These are phyloP conservation scores for Esperia sulphurella DNA, from an alignment of 2,888 invertebrate species.

Conservation along the genomic window DNA sequence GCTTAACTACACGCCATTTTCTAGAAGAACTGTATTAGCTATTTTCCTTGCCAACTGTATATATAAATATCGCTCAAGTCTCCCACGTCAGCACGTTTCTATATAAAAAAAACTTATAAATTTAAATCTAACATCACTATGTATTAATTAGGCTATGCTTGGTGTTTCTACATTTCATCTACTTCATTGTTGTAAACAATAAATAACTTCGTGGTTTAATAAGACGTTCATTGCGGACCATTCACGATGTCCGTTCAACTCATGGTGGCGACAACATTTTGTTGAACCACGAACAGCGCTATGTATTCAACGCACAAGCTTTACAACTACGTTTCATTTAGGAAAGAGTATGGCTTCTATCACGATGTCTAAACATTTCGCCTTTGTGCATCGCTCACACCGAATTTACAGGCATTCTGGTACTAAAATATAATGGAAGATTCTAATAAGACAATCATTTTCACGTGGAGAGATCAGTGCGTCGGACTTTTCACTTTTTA, in stretches of 20 bases:
- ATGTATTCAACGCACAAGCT: conserved; percentile 46
- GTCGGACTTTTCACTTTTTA: conserved; percentile 1
- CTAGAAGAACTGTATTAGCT: no score
- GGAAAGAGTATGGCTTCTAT: conserved; percentile 42
- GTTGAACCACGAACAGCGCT: conserved; percentile 9
- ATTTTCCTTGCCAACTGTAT: no score
- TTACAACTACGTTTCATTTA: conserved; percentile 39
- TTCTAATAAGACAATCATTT: no score
- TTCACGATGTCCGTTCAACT: conserved; percentile 1
- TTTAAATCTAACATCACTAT: conserved; percentile 73
- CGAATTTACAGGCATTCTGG: no score
- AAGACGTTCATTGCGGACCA: background rate
- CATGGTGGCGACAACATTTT: no score
- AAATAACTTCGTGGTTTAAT: conserved; percentile 21
- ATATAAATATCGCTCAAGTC: no score
- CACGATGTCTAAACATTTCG: conserved; percentile 26
- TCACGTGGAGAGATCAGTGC: no score
- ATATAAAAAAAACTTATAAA: conserved; percentile 66
- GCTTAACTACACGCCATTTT: no score
- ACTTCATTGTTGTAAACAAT: conserved; percentile 43
- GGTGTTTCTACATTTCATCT: conserved; percentile 71
- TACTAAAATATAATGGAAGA: no score
- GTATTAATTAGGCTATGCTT: conserved; percentile 71
- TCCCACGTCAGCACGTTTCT: conserved; percentile 25
- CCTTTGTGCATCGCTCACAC: conserved; percentile 39